phyloP scores from a whole-genome alignment of 2,888 invertebrate species.

The Acleris sparsana region DNA sequence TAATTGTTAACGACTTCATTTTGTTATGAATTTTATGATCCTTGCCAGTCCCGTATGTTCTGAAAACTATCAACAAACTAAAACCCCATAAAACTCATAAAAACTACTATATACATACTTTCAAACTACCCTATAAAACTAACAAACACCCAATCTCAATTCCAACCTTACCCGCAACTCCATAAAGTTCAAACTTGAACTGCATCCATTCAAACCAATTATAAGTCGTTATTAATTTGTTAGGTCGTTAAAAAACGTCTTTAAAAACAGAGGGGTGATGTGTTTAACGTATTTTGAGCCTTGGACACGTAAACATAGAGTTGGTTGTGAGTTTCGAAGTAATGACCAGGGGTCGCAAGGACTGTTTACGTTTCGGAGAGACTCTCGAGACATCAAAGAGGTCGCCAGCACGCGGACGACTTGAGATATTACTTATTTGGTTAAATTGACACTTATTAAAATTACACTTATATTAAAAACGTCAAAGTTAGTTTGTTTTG shows the following conservation, averaged over 20 bases:
- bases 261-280: slow-evolving; percentile 25
- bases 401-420: slow-evolving; percentile 1
- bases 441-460: background rate
- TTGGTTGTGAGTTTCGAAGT: background rate
- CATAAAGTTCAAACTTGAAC: slow-evolving; percentile 9
- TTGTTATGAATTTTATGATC: background rate
- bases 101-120: slow-evolving; percentile 32
- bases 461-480: background rate
- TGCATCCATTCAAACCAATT: slow-evolving; percentile 19
- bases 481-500: too few relatives aligned
- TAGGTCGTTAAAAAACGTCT: slow-evolving; percentile 37
- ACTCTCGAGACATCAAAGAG: slow-evolving; percentile 33
- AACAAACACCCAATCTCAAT: background rate
- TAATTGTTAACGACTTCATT: too few relatives aligned
- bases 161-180: background rate
- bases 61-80: background rate
- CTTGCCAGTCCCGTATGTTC: background rate
- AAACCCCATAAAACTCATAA: slow-evolving; percentile 9
- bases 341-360: slow-evolving; percentile 10
- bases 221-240: slow-evolving; percentile 39
- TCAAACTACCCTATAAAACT: slow-evolving; percentile 26
- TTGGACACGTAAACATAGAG: background rate
- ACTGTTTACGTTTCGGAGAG: slow-evolving; percentile 29
- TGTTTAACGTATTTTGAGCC: slow-evolving; percentile 3
- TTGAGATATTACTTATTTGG: slow-evolving; percentile 20